Conservation (phyloP, 2,113 vertebrate genomes). For the Tragelaphus strepsiceros region DNA sequence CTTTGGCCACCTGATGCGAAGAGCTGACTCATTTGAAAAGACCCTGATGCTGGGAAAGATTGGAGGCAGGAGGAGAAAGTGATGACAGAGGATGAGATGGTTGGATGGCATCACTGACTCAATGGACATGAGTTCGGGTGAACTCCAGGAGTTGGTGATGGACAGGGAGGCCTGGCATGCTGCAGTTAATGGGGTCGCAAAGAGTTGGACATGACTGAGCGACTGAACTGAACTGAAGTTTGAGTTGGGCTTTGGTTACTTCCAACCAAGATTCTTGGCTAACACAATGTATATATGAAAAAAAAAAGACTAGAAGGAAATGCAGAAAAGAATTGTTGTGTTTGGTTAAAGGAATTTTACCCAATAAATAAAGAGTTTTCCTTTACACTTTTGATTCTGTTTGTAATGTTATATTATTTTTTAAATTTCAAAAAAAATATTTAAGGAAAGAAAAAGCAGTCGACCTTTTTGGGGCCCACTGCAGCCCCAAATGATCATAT, state of each 20-base stretch:
- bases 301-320: not conserved
- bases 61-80: no score
- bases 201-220: no score
- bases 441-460: not conserved
- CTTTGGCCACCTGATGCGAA: no score
- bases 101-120: no score
- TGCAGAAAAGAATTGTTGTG: not conserved
- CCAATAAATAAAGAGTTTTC: not conserved
- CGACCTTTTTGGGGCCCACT: not conserved
- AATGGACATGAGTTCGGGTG: no score
- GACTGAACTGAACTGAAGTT: not conserved
- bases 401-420: not conserved
- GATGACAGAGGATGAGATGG: no score
- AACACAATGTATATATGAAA: not conserved
- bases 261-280: not conserved
- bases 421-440: not conserved
- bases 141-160: no score
- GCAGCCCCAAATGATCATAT: not conserved
- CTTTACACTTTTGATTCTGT: not conserved
- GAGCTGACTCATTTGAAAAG: no score
- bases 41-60: no score
- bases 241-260: constrained; percentile 6
- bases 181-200: no score
- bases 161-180: no score
- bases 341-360: not conserved